A percentile compares a stretch with the other conserved stretches of the same genome.
These are phyloP conservation scores for Pantherophis vulpinus DNA, from an alignment of 2,797 vertebrate genomes.

Conservation along the genomic window DNA sequence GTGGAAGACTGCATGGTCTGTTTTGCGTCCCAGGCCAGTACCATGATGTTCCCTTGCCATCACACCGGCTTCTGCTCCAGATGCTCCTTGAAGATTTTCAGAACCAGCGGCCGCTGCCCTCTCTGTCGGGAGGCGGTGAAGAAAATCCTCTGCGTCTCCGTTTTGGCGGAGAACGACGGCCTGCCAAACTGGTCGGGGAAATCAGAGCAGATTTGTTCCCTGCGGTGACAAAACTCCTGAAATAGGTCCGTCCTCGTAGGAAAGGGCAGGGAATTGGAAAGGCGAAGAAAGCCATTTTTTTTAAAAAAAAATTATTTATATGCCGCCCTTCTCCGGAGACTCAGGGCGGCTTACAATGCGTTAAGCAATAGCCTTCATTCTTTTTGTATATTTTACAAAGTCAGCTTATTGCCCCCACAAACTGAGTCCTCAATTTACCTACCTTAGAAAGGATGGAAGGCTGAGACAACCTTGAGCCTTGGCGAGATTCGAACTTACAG, in stretches of 20 bases:
- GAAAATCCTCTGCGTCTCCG: fast-evolving
- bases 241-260: background rate
- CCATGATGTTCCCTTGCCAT: slow-evolving; percentile 69
- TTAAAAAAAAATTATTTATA: no score
- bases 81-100: slow-evolving; percentile 61
- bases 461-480: no score
- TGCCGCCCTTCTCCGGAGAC: no score
- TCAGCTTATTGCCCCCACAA: no score
- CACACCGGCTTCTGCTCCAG: slow-evolving; percentile 72
- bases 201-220: fast-evolving
- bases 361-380: no score
- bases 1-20: slow-evolving; percentile 70
- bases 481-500: no score
- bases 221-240: background rate
- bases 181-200: background rate
- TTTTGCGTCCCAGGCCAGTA: slow-evolving; percentile 28
- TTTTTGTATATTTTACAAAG: no score
- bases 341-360: no score
- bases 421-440: no score
- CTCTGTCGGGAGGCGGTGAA: slow-evolving; percentile 70
- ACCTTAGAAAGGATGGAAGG: no score
- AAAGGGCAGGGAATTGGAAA: background rate
- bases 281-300: background rate
- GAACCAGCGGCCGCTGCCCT: slow-evolving; percentile 71
- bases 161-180: background rate